A percentile compares a stretch with the other conserved stretches of the same genome.
These are phyloP conservation scores for Ataeniobius toweri DNA, from an alignment of 2,797 vertebrate genomes.

Conservation along the genomic window DNA sequence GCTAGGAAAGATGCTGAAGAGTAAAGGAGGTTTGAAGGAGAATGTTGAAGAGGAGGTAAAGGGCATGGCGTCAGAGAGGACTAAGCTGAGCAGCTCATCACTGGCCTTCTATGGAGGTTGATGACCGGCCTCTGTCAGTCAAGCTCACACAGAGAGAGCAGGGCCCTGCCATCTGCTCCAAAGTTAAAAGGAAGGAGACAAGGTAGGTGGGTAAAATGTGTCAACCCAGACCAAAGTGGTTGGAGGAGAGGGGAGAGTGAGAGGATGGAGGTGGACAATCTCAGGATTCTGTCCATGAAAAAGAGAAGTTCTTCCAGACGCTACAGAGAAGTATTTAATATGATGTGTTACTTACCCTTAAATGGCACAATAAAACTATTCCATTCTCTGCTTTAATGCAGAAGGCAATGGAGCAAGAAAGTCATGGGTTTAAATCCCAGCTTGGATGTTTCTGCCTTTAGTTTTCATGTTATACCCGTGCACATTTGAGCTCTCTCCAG, in stretches of 20 bases:
- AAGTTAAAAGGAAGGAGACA: slow-evolving; percentile 89
- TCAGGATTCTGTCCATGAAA: background rate
- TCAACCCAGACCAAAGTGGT: slow-evolving; percentile 56
- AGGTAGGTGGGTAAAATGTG: slow-evolving; percentile 77
- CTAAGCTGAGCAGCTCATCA: slow-evolving; percentile 81
- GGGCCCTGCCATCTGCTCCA: slow-evolving; percentile 94
- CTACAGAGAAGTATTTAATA: background rate
- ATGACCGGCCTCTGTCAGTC: slow-evolving; percentile 94
- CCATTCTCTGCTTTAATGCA: background rate
- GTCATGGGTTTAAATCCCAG: background rate
- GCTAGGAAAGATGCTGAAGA: slow-evolving; percentile 3
- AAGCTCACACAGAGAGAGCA: slow-evolving; percentile 91
- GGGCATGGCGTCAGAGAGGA: slow-evolving; percentile 79
- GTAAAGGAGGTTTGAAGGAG: slow-evolving; percentile 47
- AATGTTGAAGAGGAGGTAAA: slow-evolving; percentile 73
- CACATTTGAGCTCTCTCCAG: too few relatives aligned
- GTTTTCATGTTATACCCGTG: too few relatives aligned
- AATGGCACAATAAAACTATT: background rate
- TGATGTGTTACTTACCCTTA: background rate
- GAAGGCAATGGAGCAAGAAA: background rate
- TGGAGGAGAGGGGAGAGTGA: slow-evolving; percentile 39
- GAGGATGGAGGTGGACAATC: slow-evolving; percentile 29
- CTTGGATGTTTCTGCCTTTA: too few relatives aligned
- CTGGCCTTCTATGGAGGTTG: slow-evolving; percentile 89
- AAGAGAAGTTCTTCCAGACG: background rate